phyloP scores from a whole-genome alignment of 64 coral and sea anemone genomes.

The Montipora foliosa region DNA sequence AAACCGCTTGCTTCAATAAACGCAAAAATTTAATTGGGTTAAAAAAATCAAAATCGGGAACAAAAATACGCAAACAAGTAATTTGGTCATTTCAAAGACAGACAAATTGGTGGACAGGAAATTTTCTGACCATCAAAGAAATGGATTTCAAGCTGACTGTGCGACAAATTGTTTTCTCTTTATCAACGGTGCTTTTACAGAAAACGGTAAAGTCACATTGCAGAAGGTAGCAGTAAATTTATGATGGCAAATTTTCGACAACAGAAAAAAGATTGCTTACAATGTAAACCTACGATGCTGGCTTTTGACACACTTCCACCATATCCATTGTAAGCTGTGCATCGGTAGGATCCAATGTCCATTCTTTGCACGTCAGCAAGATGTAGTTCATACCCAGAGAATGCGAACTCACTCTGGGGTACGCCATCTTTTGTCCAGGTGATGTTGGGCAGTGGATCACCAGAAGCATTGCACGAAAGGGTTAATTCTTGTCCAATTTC shows the following conservation, averaged over 20 bases:
- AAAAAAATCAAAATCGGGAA: no score
- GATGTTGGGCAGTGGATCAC: slow-evolving; percentile 11
- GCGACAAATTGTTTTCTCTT: no score
- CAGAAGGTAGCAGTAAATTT: not conserved
- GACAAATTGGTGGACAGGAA: no score
- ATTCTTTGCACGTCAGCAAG: slow-evolving; percentile 1
- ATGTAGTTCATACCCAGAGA: not conserved
- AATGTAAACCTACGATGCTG: not conserved
- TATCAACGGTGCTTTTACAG: no score
- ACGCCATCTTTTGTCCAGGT: slow-evolving; percentile 43
- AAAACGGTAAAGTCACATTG: no score
- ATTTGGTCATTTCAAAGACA: no score
- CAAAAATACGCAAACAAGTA: no score
- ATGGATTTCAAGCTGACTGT: no score
- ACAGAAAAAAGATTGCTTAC: not conserved
- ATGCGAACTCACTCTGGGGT: not conserved
- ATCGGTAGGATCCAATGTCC: slow-evolving; percentile 12
- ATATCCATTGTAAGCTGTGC: slow-evolving; percentile 12
- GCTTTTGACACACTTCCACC: not conserved
- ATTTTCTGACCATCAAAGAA: no score
- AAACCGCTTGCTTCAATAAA: not conserved
- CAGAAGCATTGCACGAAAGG: slow-evolving; percentile 6
- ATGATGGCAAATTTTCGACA: not conserved
- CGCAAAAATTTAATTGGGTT: no score
- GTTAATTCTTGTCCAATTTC: slow-evolving; percentile 16